phyloP scores from a whole-genome alignment of 2,113 vertebrate species.

The Pithys albifrons region DNA sequence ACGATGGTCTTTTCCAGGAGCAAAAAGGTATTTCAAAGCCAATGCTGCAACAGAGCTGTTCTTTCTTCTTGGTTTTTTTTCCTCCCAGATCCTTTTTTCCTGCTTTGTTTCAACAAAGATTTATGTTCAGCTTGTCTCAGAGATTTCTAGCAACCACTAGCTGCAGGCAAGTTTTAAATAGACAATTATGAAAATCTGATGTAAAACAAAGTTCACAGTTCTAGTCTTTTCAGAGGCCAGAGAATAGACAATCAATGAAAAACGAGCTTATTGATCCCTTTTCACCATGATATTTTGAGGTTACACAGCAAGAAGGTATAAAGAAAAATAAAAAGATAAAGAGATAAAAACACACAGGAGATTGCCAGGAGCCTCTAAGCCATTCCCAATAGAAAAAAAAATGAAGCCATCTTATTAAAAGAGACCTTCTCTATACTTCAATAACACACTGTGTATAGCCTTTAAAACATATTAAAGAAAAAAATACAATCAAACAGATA shows the following conservation, averaged over 20 bases:
- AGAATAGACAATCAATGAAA: conserved; percentile 70
- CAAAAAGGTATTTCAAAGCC: background rate
- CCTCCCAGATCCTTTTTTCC: background rate
- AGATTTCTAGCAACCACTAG: conserved; percentile 71
- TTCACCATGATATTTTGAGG: conserved; percentile 54
- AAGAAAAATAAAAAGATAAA: conserved; percentile 56
- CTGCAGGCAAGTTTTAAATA: conserved; percentile 56
- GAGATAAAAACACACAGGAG: conserved; percentile 52
- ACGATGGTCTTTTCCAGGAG: background rate
- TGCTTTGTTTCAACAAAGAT: conserved; percentile 19
- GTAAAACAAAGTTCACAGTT: conserved; percentile 71
- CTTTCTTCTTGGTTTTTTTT: background rate
- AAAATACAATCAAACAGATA: conserved; percentile 57
- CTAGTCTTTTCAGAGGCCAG: conserved; percentile 60
- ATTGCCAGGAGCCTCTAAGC: conserved; percentile 42
- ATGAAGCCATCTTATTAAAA: conserved; percentile 50
- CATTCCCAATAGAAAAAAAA: conserved; percentile 37
- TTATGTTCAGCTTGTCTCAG: conserved; percentile 44
- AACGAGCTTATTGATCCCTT: conserved; percentile 70
- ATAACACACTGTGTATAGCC: conserved; percentile 59
- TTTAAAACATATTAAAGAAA: conserved; percentile 67
- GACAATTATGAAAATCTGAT: conserved; percentile 73
- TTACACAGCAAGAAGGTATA: conserved; percentile 53
- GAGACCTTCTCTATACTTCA: conserved; percentile 32
- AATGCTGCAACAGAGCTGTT: background rate